Evolutionary conservation across 2,797 vertebrate genomes (phyloP), one percentile per base, ranked within the genome.

Genomic region (Sandelia bainsii): DNA sequence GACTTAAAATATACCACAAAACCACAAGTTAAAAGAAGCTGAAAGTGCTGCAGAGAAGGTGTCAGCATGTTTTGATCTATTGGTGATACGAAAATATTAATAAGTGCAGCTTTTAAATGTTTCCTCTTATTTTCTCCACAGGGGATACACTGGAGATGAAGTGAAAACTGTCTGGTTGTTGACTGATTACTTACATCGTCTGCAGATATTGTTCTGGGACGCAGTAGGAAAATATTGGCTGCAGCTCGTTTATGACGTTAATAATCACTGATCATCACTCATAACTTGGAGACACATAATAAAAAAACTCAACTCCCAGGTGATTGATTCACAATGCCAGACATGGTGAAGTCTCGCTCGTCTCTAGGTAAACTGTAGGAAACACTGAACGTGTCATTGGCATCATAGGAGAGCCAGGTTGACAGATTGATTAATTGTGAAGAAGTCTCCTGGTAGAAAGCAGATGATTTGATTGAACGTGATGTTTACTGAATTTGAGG

Each of bases 341-440:
- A n/a, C 1, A 34, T 4, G 11, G 46, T 10, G 53, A 64, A 9
- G 37, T 44, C 61, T 54, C 42, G 7, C 62, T 52, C 29, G 50
- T 54, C 22, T n/a, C 6, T 16, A 57, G 20, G 48, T 54, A 42
- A 45, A 19, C 42, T 6, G 20, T 5, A 40, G 64, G 72, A 72
- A 73, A 20, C 4, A 12, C 3, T 11, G 54, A 62, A 37, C 3
- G 8, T 37, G 42, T 42, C 7, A 8, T 6, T 69, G 50, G 53
- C 46, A 13, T 59, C 1, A n/a, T 14, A 8, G n/a, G 37, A 63
- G 51, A 71, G 52, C 58, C 63, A 5, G 57, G 42, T 5, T 22
- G 83, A 80, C 86, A 81, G 14, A 20, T 70, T 81, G 82, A 84
- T 73, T 52, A 54, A 87, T 85, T 27, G 27, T 23, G 51, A 23